Evolutionary conservation across 2,797 vertebrate genomes (phyloP), one percentile per base, ranked within the genome.

Genomic region (Typhlichthys subterraneus): DNA sequence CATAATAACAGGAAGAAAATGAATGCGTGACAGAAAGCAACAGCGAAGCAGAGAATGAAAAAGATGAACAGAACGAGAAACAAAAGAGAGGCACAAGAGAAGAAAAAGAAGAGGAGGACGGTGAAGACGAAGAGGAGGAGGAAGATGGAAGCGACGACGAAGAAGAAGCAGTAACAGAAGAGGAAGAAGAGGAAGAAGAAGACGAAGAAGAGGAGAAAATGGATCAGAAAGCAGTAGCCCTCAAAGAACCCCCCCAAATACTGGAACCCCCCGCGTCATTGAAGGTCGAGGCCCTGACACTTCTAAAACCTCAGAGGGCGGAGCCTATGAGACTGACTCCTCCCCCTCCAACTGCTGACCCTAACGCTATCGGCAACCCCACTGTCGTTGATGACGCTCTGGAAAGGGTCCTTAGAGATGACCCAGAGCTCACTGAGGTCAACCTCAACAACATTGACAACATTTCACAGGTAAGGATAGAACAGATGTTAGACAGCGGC

Each of bases 391-490:
- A 99, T 12, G 97, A 99, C 0, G 92, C 90, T 54, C 82, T 99
- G 67, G 95, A 97, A 76, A 93, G 85, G 82, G 92, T 95, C 59
- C 90, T 88, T 1, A 87, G 45, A 79, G 88, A 99, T 0, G 95
- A 98, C 79, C 87, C 93, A 0, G 91, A 95, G 50, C 95, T 95
- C 59, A 92, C 81, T 0, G 97, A 99, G 59, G 94, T 99, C 65
- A 99, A 99, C 61, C 85, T 99, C 72, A 99, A 99, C 91, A 99
- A 99, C 65, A 95, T 98, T 3, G 97, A 99, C 0, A 88, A 92
- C 62, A 85, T 90, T 33, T 81, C 92, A 2, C 87, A 94, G 58
- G 96, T 91, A 87, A 0, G 0, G 12, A 51, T 51, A 31, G 23
- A 23, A 53, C 51, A 19, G 5, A 23, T 11, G 19, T 42, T 9